Evolutionary conservation across 2,113 vertebrate species (phyloP), one percentile per base, ranked within the genome.

Genomic region (Emydura subglobosa): DNA sequence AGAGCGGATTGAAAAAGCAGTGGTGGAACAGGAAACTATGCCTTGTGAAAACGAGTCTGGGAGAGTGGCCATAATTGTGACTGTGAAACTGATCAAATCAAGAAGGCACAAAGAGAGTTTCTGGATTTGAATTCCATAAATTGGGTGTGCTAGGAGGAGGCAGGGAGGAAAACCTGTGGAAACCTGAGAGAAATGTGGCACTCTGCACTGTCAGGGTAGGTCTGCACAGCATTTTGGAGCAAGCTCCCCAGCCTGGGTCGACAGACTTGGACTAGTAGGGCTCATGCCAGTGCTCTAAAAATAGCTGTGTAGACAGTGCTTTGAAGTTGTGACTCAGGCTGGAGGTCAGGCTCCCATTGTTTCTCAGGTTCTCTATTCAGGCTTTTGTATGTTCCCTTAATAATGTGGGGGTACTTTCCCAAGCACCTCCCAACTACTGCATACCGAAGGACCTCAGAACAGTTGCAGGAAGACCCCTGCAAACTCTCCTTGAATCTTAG

Each of bases 31-130:
- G 89, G n/a, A 90, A 83, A 78, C 34, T 82, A 22, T 57, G n/a
- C 22, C n/a, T 88, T 87, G 34, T 86, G 88, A 83, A 90, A 90
- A 39, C n/a, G 85, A 85, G 25, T 1, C 61, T 89, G 22, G 83
- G 65, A 82, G 90, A 91, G 59, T 42, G 76, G 9, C 25, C 34
- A 55, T 95, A 85, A 76, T 25, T 5, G 55, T 87, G 78, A 94
- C 68, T 83, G 76, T 44, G 59, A 59, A 89, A 83, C 65, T 91
- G 91, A 88, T 3, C 42, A 93, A 93, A 72, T n/a, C 59, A 65
- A 76, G n/a, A 76, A 86, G 57, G n/a, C 74, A 88, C 68, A 51
- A 92, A 94, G 79, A 80, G n/a, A 89, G 44, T 82, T 94, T 55
- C 93, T 89, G 78, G 72, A 0, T 47, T 29, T 74, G 49, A 92